These are phyloP conservation scores for Hermaeophaga mercurialis DNA, from an alignment of 2,888 invertebrate species.

Conservation along the genomic window DNA sequence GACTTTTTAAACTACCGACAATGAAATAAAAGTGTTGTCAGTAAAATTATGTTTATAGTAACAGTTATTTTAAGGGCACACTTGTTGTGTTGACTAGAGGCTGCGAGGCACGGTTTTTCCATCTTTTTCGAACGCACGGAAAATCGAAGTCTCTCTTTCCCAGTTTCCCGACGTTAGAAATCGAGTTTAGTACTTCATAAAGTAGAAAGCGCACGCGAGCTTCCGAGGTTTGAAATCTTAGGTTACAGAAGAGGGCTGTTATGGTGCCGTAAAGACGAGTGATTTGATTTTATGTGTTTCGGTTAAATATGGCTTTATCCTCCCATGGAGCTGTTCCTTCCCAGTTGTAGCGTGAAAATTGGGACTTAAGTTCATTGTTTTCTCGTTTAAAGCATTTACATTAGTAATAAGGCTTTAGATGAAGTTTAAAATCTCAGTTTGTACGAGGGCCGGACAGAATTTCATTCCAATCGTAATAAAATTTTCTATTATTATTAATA, in stretches of 20 bases:
- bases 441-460: too few relatives aligned
- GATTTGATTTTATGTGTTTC: constrained; percentile 60
- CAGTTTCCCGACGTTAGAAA: constrained; percentile 48
- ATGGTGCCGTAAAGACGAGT: constrained; percentile 58
- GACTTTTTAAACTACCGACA: constrained; percentile 49
- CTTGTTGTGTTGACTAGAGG: constrained; percentile 57
- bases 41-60: constrained; percentile 59
- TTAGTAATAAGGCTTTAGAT: too few relatives aligned
- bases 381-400: constrained; percentile 7
- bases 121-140: constrained; percentile 33
- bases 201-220: constrained; percentile 58
- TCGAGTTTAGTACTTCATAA: constrained; percentile 60
- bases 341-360: constrained; percentile 17
- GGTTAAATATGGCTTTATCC: constrained; percentile 58
- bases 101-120: constrained; percentile 48
- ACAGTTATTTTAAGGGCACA: constrained; percentile 59
- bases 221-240: constrained; percentile 58
- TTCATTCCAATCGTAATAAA: too few relatives aligned
- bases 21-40: constrained; percentile 57
- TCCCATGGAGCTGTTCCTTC: constrained; percentile 32
- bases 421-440: too few relatives aligned
- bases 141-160: constrained; percentile 29
- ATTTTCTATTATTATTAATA: too few relatives aligned
- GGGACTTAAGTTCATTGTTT: constrained; percentile 8
- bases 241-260: constrained; percentile 57